Base-by-base conservation (phyloP, 2,888 invertebrate genomes). In the Drosophila acutilabella region DNA sequence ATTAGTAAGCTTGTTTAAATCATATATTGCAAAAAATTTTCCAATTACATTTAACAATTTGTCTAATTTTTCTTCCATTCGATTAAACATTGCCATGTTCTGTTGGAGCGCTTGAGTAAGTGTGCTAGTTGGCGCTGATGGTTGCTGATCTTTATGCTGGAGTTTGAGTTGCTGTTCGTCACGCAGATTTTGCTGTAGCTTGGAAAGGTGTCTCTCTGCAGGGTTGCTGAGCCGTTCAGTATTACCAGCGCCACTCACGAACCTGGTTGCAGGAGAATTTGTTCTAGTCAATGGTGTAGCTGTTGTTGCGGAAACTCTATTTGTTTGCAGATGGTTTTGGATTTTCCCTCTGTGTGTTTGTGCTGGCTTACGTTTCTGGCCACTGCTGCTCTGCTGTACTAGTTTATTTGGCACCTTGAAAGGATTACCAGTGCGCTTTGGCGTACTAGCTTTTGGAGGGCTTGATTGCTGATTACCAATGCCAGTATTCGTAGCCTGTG, bases 31-130 rank as follows among this genome's bases (percentile, higher is more conserved):
- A 14, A 52, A 14, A n/a, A 52, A 16, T 26, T 52, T 23, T 14
- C 23, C 11, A 1, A 52, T 2, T 3, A 52, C n/a, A 41, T 41
- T 52, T 18, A 52, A 14, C 16, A 52, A 8, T 4, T 14, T 52
- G 11, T 52, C 40, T 5, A 52, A 16, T 8, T 33, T 18, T 18
- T 50, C 33, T 13, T 50, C 50, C 50, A 50, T 50, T 1, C 50
- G 50, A 2, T 33, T n/a, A 16, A 50, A 50, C 50, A 50, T 50
- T 16, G 30, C 50, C 50, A 50, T 50, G 10, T 16, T 50, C 1
- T 50, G 30, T 6, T 30, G 14, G 13, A 50, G 13, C 4, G 33
- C 11, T 38, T 38, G 36, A 4, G 36, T 13, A 4, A 38, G 13
- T 2, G 36, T 1, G 13, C n/a, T 38, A 1, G 13, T 38, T n/a